Percentiles rank a stretch among this genome's conserved stretches.
Evolutionary conservation across 2,113 vertebrate species (phyloP).

Genomic region (Gobiocypris rarus): DNA sequence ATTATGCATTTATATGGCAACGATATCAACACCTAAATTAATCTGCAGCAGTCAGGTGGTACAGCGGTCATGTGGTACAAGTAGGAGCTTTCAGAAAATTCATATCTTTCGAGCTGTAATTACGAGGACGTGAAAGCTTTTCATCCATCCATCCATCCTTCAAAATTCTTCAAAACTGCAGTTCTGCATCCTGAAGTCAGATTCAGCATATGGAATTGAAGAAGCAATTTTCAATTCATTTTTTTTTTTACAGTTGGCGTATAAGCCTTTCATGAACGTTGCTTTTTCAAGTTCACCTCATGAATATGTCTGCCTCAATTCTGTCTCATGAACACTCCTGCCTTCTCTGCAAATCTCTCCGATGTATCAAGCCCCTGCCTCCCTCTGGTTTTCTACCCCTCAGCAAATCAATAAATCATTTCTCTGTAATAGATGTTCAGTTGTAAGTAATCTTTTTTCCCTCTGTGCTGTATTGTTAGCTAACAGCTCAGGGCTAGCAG

Average conservation of each 20-base stretch:
- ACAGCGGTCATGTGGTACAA: too few species aligned
- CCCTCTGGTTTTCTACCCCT: background rate
- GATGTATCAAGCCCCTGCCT: constrained; percentile 4
- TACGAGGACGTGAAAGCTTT: too few species aligned
- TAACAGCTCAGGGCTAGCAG: constrained; percentile 25
- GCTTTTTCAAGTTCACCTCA: background rate
- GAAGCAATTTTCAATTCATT: too few species aligned
- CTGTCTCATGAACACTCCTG: background rate
- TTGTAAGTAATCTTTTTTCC: constrained; percentile 40
- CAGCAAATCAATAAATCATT: constrained; percentile 41
- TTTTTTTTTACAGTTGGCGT: too few species aligned
- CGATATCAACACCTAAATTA: too few species aligned
- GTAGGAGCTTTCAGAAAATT: too few species aligned
- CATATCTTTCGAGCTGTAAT: too few species aligned
- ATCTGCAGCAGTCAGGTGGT: too few species aligned
- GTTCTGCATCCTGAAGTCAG: too few species aligned
- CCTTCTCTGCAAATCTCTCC: constrained; percentile 6
- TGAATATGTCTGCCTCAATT: constrained; percentile 14
- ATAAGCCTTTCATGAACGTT: background rate
- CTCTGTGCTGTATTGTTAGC: constrained; percentile 15
- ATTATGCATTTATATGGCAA: too few species aligned
- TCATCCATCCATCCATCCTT: background rate
- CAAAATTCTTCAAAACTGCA: too few species aligned
- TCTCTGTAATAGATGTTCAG: constrained; percentile 33
- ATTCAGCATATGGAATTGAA: too few species aligned